Percentiles rank a stretch among this genome's conserved stretches.
Evolutionary conservation across 53 echinoderm and acorn worm species (phyloP).

Genomic region (Pentamera pediparva): DNA sequence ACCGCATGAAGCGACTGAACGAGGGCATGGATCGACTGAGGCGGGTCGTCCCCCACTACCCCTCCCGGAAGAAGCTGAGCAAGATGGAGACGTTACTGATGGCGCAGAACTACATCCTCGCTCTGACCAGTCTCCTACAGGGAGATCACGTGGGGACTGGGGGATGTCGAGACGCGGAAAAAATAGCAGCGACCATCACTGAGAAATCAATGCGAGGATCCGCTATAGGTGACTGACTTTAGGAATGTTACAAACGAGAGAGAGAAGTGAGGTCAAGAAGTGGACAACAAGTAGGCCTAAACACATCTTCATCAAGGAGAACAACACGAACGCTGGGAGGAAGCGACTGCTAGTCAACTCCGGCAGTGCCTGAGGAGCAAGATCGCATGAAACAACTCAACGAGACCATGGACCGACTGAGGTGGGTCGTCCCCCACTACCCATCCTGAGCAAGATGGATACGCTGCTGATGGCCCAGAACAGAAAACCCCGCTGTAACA

Average conservation of each 20-base stretch:
- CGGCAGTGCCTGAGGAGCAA: conserved; percentile 38
- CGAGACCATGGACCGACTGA: conserved; percentile 56
- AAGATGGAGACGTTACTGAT: conserved; percentile 70
- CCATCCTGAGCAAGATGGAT: too few species aligned
- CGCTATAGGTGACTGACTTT: too few species aligned
- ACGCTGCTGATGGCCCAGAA: too few species aligned
- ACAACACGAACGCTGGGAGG: too few species aligned
- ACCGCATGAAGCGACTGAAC: conserved; percentile 55
- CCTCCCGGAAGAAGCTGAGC: conserved; percentile 48
- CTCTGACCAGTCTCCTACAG: conserved; percentile 44
- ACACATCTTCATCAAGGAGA: too few species aligned
- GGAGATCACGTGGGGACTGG: conserved; percentile 16
- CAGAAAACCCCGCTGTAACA: conserved; percentile 6
- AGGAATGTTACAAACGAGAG: too few species aligned
- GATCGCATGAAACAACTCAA: conserved; percentile 49
- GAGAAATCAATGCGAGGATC: too few species aligned
- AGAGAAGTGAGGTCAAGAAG: not conserved
- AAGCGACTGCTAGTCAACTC: too few species aligned
- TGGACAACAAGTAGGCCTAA: too few species aligned
- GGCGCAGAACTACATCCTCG: conserved; percentile 60
- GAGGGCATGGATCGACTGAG: conserved; percentile 60
- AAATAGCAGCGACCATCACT: conserved; percentile 19
- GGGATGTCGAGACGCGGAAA: conserved; percentile 12
- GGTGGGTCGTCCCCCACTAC: too few species aligned
- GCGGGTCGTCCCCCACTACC: conserved; percentile 60